Percentiles rank a stretch among this genome's conserved stretches.
Evolutionary conservation across 2,888 invertebrate species (phyloP).

Genomic region (Plebejus melissa): DNA sequence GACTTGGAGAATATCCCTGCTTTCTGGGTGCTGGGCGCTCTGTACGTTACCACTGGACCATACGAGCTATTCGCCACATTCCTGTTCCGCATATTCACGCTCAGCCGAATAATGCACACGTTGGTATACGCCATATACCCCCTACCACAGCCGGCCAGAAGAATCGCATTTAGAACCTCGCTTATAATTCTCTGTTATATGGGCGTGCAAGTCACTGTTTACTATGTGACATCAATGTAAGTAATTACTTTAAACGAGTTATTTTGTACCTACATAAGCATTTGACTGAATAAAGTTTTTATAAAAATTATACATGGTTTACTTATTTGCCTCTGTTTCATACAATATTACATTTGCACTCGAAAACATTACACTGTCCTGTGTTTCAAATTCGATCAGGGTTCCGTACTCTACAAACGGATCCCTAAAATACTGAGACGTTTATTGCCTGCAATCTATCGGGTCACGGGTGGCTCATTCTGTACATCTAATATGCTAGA

Average conservation of each 20-base stretch:
- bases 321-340: not conserved
- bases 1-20: slow-evolving; percentile 85
- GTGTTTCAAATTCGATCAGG: too few species aligned
- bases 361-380: too few species aligned
- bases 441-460: too few species aligned
- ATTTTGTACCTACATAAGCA: not conserved
- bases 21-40: slow-evolving; percentile 80
- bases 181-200: slow-evolving; percentile 45
- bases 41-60: slow-evolving; percentile 76
- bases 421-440: too few species aligned
- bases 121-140: slow-evolving; percentile 81
- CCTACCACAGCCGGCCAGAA: slow-evolving; percentile 76
- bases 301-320: not conserved
- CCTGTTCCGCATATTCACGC: slow-evolving; percentile 61
- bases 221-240: slow-evolving; percentile 34
- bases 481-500: too few species aligned
- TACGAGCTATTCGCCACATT: slow-evolving; percentile 36
- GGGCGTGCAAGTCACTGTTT: slow-evolving; percentile 52
- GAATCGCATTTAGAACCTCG: slow-evolving; percentile 52
- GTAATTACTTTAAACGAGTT: not conserved
- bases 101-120: slow-evolving; percentile 77
- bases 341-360: not conserved
- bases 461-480: too few species aligned
- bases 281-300: not conserved
- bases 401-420: too few species aligned